Evolutionary conservation across 2,888 invertebrate genomes (phyloP).

Genomic region (Willowsia nigromaculata): DNA sequence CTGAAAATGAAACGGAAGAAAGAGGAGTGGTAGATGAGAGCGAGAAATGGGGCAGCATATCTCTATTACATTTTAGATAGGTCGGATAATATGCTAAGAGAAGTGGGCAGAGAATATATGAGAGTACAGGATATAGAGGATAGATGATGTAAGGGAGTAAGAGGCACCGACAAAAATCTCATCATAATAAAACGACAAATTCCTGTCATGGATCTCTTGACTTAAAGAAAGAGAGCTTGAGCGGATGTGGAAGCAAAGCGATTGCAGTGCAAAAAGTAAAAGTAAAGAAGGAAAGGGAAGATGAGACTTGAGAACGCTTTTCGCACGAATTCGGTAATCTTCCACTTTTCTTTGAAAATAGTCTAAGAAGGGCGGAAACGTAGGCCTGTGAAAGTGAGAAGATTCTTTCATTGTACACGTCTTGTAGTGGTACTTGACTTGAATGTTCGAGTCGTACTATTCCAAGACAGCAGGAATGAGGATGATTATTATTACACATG

Average conservation of each 20-base stretch:
- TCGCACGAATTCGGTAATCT: conserved; percentile 39
- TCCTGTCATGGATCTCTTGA: conserved; percentile 46
- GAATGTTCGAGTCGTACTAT: conserved; percentile 28
- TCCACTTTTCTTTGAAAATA: neutral
- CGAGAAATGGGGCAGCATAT: neutral
- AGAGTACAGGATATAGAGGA: no score
- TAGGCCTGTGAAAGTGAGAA: neutral
- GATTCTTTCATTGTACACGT: conserved; percentile 22
- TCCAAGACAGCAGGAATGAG: conserved; percentile 4
- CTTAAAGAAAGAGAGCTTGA: neutral
- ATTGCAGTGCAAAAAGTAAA: neutral
- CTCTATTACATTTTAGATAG: neutral
- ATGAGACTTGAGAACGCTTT: neutral
- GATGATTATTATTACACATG: conserved; percentile 43
- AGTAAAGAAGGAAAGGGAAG: neutral
- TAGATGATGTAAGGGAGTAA: neutral
- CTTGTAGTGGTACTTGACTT: conserved; percentile 42
- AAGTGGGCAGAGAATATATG: neutral
- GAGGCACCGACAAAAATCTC: conserved; percentile 9
- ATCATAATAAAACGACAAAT: conserved; percentile 54
- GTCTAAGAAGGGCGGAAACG: neutral
- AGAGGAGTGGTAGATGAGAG: neutral
- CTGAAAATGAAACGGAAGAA: neutral
- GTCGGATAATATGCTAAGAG: neutral
- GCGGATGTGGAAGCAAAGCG: neutral